phyloP scores from a whole-genome alignment of 2,888 invertebrate genomes.

The Salticus scenicus region DNA sequence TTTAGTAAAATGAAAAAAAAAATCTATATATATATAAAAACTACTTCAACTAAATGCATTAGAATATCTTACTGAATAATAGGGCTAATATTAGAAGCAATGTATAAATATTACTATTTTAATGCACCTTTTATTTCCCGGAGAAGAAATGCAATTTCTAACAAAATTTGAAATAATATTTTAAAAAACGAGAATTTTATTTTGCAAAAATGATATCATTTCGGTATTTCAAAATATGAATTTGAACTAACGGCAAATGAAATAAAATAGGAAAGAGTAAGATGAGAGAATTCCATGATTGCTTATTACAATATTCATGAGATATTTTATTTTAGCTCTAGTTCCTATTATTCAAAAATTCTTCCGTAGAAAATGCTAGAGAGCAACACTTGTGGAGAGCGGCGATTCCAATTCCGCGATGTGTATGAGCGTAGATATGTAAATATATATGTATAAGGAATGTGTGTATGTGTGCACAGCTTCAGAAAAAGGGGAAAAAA shows the following conservation, averaged over 20 bases:
- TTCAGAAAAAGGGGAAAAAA: too few relatives aligned
- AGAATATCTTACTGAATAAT: too few relatives aligned
- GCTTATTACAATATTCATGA: slow-evolving; percentile 70
- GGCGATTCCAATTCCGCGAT: slow-evolving; percentile 59
- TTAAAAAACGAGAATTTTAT: slow-evolving; percentile 17
- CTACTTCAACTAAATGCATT: too few relatives aligned
- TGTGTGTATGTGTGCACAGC: too few relatives aligned
- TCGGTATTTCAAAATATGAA: slow-evolving; percentile 40
- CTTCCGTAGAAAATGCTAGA: slow-evolving; percentile 45
- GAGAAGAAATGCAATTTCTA: too few relatives aligned
- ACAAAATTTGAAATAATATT: too few relatives aligned
- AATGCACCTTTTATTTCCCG: too few relatives aligned
- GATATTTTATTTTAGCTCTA: slow-evolving; percentile 62
- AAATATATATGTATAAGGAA: slow-evolving; percentile 40
- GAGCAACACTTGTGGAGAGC: slow-evolving; percentile 64
- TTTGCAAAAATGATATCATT: slow-evolving; percentile 50
- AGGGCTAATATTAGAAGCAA: too few relatives aligned
- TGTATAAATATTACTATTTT: too few relatives aligned
- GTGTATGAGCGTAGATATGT: too few relatives aligned
- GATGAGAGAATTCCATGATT: slow-evolving; percentile 64
- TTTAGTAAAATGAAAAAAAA: too few relatives aligned
- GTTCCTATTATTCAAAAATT: slow-evolving; percentile 46
- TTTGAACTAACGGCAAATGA: not conserved
- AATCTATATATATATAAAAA: too few relatives aligned
- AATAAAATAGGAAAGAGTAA: slow-evolving; percentile 4